These are phyloP conservation scores for Bradypus variegatus DNA, from an alignment of 2,797 vertebrate genomes.

Conservation along the genomic window DNA sequence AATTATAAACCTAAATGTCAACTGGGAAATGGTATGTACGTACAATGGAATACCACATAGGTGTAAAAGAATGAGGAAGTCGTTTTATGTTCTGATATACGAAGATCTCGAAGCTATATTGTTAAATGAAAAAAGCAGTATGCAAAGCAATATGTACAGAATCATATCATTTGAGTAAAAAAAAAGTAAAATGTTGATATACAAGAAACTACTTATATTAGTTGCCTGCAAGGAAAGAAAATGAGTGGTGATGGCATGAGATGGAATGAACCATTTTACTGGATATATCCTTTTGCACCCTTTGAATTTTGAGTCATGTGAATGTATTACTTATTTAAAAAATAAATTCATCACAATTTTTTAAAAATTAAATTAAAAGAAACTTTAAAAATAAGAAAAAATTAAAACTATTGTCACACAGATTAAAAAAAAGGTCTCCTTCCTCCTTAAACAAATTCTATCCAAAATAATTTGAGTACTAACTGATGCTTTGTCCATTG, in stretches of 20 bases:
- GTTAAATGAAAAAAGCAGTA: background rate
- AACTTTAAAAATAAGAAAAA: too few species aligned
- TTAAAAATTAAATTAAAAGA: background rate
- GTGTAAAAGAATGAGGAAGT: background rate
- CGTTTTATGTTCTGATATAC: background rate
- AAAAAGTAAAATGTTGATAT: background rate
- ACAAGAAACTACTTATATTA: background rate
- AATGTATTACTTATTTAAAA: background rate
- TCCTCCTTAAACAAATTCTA: background rate
- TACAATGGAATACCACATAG: background rate
- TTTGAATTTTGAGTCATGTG: conserved; percentile 18
- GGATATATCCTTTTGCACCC: background rate
- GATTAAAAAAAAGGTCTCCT: background rate
- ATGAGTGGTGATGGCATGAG: background rate
- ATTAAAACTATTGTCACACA: conserved; percentile 1
- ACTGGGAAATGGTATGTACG: background rate
- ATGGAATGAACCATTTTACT: background rate
- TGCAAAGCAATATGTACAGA: background rate
- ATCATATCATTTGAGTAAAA: background rate
- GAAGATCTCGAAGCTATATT: conserved; percentile 1
- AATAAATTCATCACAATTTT: too few species aligned
- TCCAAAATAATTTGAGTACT: background rate
- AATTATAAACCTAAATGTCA: conserved; percentile 9
- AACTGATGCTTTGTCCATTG: background rate
- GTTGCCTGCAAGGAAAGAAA: background rate